These are phyloP conservation scores for Dorcus hopei DNA, from an alignment of 2,888 invertebrate species.

Conservation along the genomic window DNA sequence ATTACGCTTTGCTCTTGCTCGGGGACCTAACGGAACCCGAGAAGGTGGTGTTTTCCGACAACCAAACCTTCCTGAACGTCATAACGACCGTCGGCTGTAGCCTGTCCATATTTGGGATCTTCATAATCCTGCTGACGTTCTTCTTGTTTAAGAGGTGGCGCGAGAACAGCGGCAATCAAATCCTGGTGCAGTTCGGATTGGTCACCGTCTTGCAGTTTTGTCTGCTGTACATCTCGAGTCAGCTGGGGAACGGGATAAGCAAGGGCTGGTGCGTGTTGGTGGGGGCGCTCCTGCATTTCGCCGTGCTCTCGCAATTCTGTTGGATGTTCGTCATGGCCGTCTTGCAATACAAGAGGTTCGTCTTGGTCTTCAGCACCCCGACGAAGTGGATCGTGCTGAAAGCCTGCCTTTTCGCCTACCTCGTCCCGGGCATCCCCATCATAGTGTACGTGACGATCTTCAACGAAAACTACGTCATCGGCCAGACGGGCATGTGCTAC, in stretches of 20 bases:
- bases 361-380: constrained; percentile 36
- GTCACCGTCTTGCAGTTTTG: constrained; percentile 38
- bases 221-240: constrained; percentile 42
- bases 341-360: constrained; percentile 64
- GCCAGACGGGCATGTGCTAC: constrained; percentile 50
- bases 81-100: constrained; percentile 55
- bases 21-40: constrained; percentile 42
- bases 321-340: constrained; percentile 73
- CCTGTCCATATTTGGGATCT: constrained; percentile 53
- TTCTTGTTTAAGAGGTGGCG: constrained; percentile 60
- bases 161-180: constrained; percentile 44
- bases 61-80: constrained; percentile 45
- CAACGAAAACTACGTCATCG: constrained; percentile 51
- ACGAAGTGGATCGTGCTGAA: constrained; percentile 48
- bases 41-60: constrained; percentile 26
- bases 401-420: constrained; percentile 64
- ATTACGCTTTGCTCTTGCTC: constrained; percentile 56
- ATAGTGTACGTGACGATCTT: constrained; percentile 49
- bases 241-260: constrained; percentile 42
- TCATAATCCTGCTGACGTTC: constrained; percentile 54
- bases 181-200: constrained; percentile 40
- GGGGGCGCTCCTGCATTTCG: constrained; percentile 65
- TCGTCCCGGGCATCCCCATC: constrained; percentile 56
- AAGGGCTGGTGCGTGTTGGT: constrained; percentile 54
- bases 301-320: constrained; percentile 63